Conservation (phyloP, 2,797 vertebrate genomes). For the Bucorvus abyssinicus region DNA sequence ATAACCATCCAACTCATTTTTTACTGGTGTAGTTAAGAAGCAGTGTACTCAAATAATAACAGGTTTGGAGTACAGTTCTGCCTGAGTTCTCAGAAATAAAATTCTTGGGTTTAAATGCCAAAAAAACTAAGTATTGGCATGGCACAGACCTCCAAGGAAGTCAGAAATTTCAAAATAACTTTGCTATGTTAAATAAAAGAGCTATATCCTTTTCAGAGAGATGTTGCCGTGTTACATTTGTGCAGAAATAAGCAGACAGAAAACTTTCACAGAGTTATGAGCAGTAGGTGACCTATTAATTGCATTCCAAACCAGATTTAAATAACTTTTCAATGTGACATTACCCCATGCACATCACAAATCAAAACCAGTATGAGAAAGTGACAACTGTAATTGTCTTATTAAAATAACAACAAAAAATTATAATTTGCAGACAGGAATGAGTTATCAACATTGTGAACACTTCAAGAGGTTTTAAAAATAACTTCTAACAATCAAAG, state of each 20-base stretch:
- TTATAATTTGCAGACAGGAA: background rate
- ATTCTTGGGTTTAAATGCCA: background rate
- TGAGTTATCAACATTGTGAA: background rate
- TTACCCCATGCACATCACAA: background rate
- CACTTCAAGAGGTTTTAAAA: background rate
- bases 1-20: background rate
- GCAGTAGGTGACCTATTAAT: background rate
- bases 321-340: background rate
- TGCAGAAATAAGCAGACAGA: background rate
- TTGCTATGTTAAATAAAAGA: background rate
- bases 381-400: background rate
- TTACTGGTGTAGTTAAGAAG: background rate
- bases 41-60: background rate
- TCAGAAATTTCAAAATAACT: background rate
- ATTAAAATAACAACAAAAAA: background rate
- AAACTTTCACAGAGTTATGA: background rate
- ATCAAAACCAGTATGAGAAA: background rate
- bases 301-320: background rate
- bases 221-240: fast-evolving
- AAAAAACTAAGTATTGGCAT: background rate
- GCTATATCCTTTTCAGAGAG: background rate
- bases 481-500: background rate
- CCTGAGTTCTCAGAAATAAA: background rate
- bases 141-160: background rate
- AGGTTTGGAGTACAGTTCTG: background rate